Conservation (phyloP, 2,113 vertebrate genomes). For the Burhinus bistriatus region DNA sequence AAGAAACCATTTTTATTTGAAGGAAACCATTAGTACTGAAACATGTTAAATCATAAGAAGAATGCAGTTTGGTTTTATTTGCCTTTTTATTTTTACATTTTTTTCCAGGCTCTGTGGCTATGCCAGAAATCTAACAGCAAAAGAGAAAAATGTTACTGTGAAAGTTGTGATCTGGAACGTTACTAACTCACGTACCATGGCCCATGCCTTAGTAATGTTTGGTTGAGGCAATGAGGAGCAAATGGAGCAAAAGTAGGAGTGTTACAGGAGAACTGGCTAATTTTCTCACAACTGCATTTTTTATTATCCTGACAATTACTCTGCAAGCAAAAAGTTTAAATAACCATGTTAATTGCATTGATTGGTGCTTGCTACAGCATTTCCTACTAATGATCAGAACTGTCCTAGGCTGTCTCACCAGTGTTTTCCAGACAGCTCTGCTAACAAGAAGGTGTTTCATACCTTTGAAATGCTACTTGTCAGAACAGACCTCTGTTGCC, state of each 20-base stretch:
- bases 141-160: constrained; percentile 26
- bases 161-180: constrained; percentile 34
- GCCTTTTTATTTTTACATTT: constrained; percentile 3
- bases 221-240: constrained; percentile 42
- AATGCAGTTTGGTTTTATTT: constrained; percentile 50
- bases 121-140: constrained; percentile 57
- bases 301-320: constrained; percentile 36
- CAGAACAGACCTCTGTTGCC: not conserved
- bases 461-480: not conserved
- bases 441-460: not conserved
- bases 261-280: constrained; percentile 26
- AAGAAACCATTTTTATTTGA: constrained; percentile 57
- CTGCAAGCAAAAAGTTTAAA: constrained; percentile 59
- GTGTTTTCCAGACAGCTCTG: not conserved
- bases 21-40: constrained; percentile 19
- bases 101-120: constrained; percentile 7
- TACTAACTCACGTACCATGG: not conserved
- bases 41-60: constrained; percentile 25
- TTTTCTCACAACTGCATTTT: constrained; percentile 52
- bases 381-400: constrained; percentile 46
- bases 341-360: constrained; percentile 60
- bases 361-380: constrained; percentile 50
- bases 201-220: not conserved
- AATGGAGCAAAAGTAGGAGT: constrained; percentile 1
- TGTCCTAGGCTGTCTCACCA: not conserved